These are phyloP conservation scores for Poeciliopsis retropinna DNA, from an alignment of 2,113 vertebrate species.

Conservation along the genomic window DNA sequence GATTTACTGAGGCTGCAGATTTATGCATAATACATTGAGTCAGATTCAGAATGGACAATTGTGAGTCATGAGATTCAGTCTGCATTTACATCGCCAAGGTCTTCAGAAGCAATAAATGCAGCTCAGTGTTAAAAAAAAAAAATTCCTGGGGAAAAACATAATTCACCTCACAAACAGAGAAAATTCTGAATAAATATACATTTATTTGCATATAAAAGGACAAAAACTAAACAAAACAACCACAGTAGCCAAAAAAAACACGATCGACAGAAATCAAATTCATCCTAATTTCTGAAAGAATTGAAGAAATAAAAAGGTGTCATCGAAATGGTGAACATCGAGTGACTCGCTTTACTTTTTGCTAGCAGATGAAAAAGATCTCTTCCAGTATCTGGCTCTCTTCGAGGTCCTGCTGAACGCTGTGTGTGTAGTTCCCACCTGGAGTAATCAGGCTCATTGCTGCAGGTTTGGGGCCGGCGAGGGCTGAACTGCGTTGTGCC, in stretches of 20 bases:
- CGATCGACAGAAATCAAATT: slow-evolving; percentile 32
- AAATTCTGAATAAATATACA: slow-evolving; percentile 54
- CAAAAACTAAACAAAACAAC: too few relatives aligned
- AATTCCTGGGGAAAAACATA: not conserved
- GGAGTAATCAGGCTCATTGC: slow-evolving; percentile 32
- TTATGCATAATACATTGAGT: slow-evolving; percentile 12
- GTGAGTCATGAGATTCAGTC: slow-evolving; percentile 2
- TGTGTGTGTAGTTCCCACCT: slow-evolving; percentile 28
- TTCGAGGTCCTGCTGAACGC: slow-evolving; percentile 76
- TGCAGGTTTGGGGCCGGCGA: slow-evolving; percentile 24
- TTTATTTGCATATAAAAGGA: slow-evolving; percentile 60
- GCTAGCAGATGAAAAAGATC: slow-evolving; percentile 93
- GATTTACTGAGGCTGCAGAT: slow-evolving; percentile 11
- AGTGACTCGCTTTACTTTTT: slow-evolving; percentile 1
- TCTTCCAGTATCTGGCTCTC: slow-evolving; percentile 92
- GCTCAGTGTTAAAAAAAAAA: slow-evolving; percentile 9
- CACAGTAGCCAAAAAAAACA: slow-evolving; percentile 11
- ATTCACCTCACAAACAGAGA: slow-evolving; percentile 12
- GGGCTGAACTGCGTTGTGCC: slow-evolving; percentile 11
- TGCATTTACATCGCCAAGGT: not conserved
- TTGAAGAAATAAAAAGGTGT: slow-evolving; percentile 24
- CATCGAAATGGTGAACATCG: slow-evolving; percentile 22
- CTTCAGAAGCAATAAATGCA: not conserved
- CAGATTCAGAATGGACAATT: slow-evolving; percentile 1
- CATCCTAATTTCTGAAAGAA: slow-evolving; percentile 19